These are phyloP conservation scores for Botia kubotai DNA, from an alignment of 2,797 vertebrate genomes.

Conservation along the genomic window DNA sequence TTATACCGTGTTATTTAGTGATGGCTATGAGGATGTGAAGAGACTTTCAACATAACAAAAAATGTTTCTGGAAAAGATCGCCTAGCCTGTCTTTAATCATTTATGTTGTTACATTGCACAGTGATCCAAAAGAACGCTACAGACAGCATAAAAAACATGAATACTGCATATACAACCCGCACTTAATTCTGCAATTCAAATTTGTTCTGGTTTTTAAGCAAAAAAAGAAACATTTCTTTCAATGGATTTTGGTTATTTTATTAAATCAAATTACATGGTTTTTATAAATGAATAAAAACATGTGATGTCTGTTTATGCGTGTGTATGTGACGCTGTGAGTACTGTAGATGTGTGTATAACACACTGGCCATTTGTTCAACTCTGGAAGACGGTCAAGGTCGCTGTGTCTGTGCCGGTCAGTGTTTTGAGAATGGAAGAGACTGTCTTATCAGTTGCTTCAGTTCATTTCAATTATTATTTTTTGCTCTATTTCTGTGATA, in stretches of 20 bases:
- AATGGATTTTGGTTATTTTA: no score
- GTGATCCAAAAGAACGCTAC: no score
- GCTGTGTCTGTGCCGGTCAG: conserved; percentile 70
- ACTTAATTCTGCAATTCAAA: no score
- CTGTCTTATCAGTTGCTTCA: conserved; percentile 71
- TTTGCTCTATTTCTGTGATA: conserved; percentile 72
- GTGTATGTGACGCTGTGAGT: background rate
- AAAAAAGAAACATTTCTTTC: no score
- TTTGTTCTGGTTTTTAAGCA: background rate
- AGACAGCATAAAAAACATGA: no score
- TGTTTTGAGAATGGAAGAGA: conserved; percentile 81
- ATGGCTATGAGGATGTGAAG: no score
- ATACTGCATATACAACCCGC: no score
- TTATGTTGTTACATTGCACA: background rate
- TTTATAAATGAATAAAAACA: no score
- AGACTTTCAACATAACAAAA: no score
- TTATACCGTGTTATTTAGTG: no score
- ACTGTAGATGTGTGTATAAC: background rate
- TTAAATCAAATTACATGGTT: no score
- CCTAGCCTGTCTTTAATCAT: background rate
- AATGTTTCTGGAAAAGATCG: no score
- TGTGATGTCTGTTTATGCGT: background rate
- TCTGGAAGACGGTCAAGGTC: conserved; percentile 74
- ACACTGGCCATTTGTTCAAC: conserved; percentile 63
- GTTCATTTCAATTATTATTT: conserved; percentile 74